A percentile compares a stretch with the other conserved stretches of the same genome.
Evolutionary conservation across 92 coral and sea anemone species (phyloP).

Genomic region (Plumapathes pennacea): DNA sequence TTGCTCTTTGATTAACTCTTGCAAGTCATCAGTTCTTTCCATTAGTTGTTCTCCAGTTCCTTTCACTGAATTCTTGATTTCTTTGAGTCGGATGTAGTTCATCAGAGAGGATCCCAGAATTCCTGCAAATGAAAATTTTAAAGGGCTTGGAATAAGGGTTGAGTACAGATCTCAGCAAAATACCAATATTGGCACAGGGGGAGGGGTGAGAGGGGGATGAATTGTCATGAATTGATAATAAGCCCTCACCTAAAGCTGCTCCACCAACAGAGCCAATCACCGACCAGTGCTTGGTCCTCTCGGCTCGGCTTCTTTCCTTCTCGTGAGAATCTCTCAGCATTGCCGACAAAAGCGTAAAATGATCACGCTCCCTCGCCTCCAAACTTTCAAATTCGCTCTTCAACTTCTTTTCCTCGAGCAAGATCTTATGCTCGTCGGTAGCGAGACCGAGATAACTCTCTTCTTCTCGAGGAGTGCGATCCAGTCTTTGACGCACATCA

Average conservation of each 20-base stretch:
- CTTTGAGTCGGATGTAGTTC: slow-evolving; percentile 80
- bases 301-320: slow-evolving; percentile 90
- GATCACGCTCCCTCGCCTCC: slow-evolving; percentile 84
- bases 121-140: slow-evolving; percentile 36
- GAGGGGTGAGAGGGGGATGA: not conserved
- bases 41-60: slow-evolving; percentile 67
- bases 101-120: slow-evolving; percentile 82
- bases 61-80: slow-evolving; percentile 78
- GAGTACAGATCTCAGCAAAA: not conserved
- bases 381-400: slow-evolving; percentile 61
- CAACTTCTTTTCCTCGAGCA: slow-evolving; percentile 77
- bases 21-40: slow-evolving; percentile 63
- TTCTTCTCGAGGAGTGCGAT: slow-evolving; percentile 91
- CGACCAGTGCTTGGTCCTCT: slow-evolving; percentile 98
- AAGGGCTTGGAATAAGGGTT: not conserved
- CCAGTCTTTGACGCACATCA: slow-evolving; percentile 81
- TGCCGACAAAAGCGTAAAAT: slow-evolving; percentile 81
- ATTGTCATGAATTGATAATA: not conserved
- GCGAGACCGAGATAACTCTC: slow-evolving; percentile 89
- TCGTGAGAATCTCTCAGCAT: slow-evolving; percentile 92
- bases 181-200: not conserved
- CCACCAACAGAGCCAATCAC: slow-evolving; percentile 93
- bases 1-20: slow-evolving; percentile 45
- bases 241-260: slow-evolving; percentile 84
- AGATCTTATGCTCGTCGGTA: slow-evolving; percentile 87